Conservation (phyloP, 2,113 vertebrate genomes). For the Paracanthobrama guichenoti region DNA sequence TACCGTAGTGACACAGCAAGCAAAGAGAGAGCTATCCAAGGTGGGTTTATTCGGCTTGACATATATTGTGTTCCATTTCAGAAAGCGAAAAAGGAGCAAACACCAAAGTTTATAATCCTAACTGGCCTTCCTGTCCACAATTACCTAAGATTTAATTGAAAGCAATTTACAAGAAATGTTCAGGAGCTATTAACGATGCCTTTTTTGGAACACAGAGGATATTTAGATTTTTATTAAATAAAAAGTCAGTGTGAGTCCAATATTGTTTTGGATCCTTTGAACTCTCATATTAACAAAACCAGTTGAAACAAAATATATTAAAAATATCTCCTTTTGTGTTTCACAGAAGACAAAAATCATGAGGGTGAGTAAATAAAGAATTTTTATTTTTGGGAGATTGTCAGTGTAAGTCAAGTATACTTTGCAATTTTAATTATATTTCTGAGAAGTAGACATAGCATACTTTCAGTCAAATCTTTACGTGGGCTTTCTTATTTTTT, state of each 20-base stretch:
- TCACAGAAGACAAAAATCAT: not conserved
- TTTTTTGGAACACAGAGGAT: too few relatives aligned
- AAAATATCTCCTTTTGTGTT: not conserved
- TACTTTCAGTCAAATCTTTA: too few relatives aligned
- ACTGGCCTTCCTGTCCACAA: not conserved
- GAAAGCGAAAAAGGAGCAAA: not conserved
- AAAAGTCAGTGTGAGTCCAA: too few relatives aligned
- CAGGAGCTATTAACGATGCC: not conserved
- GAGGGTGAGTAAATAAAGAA: not conserved
- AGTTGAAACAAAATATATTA: not conserved
- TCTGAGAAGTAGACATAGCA: too few relatives aligned
- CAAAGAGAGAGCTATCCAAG: not conserved
- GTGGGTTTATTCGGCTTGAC: constrained; percentile 10
- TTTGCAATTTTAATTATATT: too few relatives aligned
- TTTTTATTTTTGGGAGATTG: too few relatives aligned
- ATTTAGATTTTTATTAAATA: too few relatives aligned
- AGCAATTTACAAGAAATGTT: not conserved
- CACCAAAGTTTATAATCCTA: not conserved
- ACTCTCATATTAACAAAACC: not conserved
- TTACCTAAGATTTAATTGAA: not conserved
- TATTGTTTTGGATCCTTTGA: not conserved
- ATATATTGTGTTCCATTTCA: not conserved
- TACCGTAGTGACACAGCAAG: not conserved
- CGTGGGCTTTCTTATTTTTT: too few relatives aligned
- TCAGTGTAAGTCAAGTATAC: too few relatives aligned